Evolutionary conservation across 2,797 vertebrate genomes (phyloP), one percentile per base, ranked within the genome.

Genomic region (Bryconaethiops microstoma): DNA sequence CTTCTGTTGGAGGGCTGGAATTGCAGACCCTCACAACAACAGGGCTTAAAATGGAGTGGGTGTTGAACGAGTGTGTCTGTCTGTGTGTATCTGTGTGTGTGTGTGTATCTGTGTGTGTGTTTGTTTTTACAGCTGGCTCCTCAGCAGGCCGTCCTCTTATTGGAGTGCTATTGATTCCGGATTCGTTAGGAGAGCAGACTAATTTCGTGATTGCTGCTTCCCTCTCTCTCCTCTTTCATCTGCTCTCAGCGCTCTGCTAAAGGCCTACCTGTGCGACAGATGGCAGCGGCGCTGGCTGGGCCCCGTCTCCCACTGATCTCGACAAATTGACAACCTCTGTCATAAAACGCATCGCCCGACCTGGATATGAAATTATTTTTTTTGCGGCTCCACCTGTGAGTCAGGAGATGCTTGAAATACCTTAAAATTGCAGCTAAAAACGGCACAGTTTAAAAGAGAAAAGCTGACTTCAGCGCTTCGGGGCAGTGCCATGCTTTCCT

Each of bases 81-180:
- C 64, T 74, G 74, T 55, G 45, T 76, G 79, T 73, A 74, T 55
- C 65, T 42, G 76, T 67, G 17, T 80, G 16, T 67, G 21, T 79
- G 19, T 35, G 55, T 73, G 68, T 55, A 23, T 76, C 71, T 76
- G 69, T 62, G 75, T 40, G 76, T 42, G 42, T 42, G 42, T 42
- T 50, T 65, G 62, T 63, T 57, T 73, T 12, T 83, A 52, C 69
- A 80, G 74, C 69, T 74, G 78, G 19, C 50, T 80, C 72, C 55
- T 60, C 82, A 65, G 82, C 74, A 74, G 68, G 25, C 45, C 17
- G 40, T 9, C 62, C 62, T 82, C 57, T 85, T 81, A 81, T 83
- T 76, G 76, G 67, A 79, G 45, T 81, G 78, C 40, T 86, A 84
- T 86, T 84, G 81, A 86, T 86, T 84, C 29, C 52, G 72, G 62